phyloP scores from a whole-genome alignment of 2,797 vertebrate genomes.

The Gambelia wislizenii region DNA sequence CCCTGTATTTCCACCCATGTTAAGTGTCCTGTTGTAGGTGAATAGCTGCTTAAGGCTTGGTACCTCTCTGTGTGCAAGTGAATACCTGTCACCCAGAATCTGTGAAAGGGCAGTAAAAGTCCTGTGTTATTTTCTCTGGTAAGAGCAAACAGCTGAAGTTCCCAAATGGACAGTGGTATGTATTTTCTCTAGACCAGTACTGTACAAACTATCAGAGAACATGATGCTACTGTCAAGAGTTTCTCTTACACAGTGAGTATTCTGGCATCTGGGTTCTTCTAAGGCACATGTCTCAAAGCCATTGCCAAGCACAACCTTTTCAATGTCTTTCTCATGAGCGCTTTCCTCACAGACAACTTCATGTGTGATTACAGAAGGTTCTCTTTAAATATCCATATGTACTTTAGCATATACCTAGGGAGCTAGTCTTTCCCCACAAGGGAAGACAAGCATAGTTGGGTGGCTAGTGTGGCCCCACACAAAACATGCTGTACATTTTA shows the following conservation, averaged over 20 bases:
- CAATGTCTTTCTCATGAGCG: constrained; percentile 2
- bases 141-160: neutral
- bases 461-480: neutral
- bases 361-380: neutral
- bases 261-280: constrained; percentile 41
- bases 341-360: neutral
- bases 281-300: constrained; percentile 30
- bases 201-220: constrained; percentile 28
- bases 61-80: no score
- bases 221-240: neutral
- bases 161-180: neutral
- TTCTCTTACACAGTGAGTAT: constrained; percentile 20
- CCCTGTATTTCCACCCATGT: no score
- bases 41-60: no score
- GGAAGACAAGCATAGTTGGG: neutral
- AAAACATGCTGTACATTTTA: neutral
- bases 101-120: neutral
- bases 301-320: constrained; percentile 29
- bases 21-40: no score
- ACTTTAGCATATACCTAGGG: neutral
- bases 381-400: neutral
- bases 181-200: constrained; percentile 12
- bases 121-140: neutral
- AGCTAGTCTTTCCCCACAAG: neutral
- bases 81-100: no score